phyloP scores from a whole-genome alignment of 2,113 vertebrate genomes.

The Lucifuga dentata region DNA sequence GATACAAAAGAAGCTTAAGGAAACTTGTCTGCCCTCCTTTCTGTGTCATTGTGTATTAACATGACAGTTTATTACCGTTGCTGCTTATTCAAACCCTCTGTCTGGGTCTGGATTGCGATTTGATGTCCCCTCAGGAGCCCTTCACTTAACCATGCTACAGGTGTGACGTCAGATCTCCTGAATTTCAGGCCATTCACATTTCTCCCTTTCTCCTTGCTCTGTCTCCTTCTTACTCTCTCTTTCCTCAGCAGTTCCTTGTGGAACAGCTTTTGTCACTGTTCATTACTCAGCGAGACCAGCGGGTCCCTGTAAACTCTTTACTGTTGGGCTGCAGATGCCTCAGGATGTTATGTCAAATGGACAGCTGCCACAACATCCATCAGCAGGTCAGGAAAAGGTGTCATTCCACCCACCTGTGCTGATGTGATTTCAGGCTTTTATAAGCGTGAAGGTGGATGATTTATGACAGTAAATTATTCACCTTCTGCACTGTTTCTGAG shows the following conservation, averaged over 20 bases:
- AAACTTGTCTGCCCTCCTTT: conserved; percentile 34
- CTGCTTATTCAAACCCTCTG: conserved; percentile 9
- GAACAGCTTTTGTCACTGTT: conserved; percentile 48
- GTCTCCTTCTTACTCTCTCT: background rate
- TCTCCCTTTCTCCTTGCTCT: background rate
- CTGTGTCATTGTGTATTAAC: conserved; percentile 34
- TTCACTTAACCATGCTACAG: conserved; percentile 34
- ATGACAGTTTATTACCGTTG: conserved; percentile 45
- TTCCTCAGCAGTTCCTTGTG: conserved; percentile 27
- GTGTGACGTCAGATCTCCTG: conserved; percentile 31
- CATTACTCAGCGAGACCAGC: conserved; percentile 39
- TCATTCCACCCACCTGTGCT: conserved; percentile 7
- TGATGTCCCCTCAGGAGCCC: conserved; percentile 33
- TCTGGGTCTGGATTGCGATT: conserved; percentile 14
- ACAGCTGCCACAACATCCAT: conserved; percentile 66
- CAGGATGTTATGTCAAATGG: background rate
- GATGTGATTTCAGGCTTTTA: conserved; percentile 19
- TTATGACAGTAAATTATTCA: conserved; percentile 1
- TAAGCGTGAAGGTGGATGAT: conserved; percentile 30
- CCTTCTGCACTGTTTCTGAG: background rate
- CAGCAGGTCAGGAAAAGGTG: conserved; percentile 41
- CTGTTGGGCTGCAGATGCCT: conserved; percentile 13
- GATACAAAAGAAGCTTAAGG: background rate
- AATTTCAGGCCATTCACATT: background rate
- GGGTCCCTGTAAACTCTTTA: conserved; percentile 45